Conservation (phyloP, 1,140 invertebrate species). For the Teleogryllus occipitalis region DNA sequence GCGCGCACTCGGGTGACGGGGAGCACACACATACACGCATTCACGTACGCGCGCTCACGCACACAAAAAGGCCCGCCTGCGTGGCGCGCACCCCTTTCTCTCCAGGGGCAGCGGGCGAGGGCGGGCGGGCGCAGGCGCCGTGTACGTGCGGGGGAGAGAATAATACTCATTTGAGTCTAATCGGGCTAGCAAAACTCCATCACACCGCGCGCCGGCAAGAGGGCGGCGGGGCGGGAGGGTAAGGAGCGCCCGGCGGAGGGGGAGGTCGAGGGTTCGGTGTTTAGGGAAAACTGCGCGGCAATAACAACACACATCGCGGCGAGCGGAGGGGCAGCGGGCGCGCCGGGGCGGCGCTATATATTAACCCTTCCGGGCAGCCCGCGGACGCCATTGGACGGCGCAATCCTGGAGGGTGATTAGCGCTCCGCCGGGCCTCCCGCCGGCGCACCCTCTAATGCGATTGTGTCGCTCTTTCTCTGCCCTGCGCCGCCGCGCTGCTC, state of each 20-base stretch:
- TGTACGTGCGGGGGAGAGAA: background rate
- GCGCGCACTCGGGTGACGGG: background rate
- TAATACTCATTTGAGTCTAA: conserved; percentile 10
- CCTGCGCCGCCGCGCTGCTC: background rate
- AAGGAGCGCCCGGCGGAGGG: too few relatives aligned
- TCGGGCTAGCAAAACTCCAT: conserved; percentile 16
- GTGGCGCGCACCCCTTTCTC: background rate
- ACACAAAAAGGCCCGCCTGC: background rate
- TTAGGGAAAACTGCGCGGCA: conserved; percentile 13
- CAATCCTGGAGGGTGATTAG: conserved; percentile 14
- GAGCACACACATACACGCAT: background rate
- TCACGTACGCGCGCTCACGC: too few relatives aligned
- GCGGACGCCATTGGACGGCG: background rate
- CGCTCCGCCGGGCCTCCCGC: background rate
- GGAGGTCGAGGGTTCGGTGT: background rate
- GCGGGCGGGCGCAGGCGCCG: background rate
- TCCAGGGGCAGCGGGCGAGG: background rate
- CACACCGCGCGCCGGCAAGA: background rate
- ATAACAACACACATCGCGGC: conserved; percentile 9
- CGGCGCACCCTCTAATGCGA: background rate
- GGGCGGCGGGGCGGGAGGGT: too few relatives aligned
- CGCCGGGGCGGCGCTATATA: conserved; percentile 9
- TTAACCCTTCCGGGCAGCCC: conserved; percentile 17
- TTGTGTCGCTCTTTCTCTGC: conserved; percentile 11
- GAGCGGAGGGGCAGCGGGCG: too few relatives aligned